phyloP scores from a whole-genome alignment of 2,888 invertebrate genomes.

The Trissolcus brochymenae region DNA sequence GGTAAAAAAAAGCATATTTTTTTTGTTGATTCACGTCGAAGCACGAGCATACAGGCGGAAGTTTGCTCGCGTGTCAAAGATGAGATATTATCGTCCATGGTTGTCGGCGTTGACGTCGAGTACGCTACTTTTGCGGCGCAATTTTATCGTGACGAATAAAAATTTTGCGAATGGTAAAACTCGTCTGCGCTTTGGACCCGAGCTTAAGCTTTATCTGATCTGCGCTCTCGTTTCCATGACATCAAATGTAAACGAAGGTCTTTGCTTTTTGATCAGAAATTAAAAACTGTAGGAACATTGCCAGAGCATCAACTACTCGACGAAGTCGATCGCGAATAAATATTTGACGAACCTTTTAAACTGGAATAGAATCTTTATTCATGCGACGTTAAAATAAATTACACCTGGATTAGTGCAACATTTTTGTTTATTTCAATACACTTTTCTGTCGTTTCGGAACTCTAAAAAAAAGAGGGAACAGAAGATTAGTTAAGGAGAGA shows the following conservation, averaged over 20 bases:
- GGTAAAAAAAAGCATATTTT: too few species aligned
- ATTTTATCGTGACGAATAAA: constrained; percentile 42
- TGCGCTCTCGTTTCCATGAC: too few species aligned
- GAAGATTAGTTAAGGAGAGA: constrained; percentile 2
- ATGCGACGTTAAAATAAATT: too few species aligned
- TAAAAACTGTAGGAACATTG: neutral
- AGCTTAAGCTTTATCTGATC: too few species aligned
- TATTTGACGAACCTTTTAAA: too few species aligned
- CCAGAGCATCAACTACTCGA: too few species aligned
- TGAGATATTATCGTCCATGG: constrained; percentile 45
- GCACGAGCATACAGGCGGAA: neutral
- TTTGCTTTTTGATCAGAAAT: too few species aligned
- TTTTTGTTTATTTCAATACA: too few species aligned
- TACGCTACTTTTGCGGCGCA: constrained; percentile 34
- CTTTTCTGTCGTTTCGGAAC: too few species aligned
- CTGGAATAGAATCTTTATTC: too few species aligned
- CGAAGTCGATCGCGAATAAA: too few species aligned
- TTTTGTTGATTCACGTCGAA: neutral
- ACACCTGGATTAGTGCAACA: too few species aligned
- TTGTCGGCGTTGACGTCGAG: constrained; percentile 40
- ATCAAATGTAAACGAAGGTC: neutral
- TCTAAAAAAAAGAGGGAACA: neutral
- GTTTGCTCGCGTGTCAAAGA: constrained; percentile 39
- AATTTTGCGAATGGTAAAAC: constrained; percentile 22
- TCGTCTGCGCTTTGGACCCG: constrained; percentile 8